Conservation (phyloP, 2,797 vertebrate species). For the Catharus ustulatus region DNA sequence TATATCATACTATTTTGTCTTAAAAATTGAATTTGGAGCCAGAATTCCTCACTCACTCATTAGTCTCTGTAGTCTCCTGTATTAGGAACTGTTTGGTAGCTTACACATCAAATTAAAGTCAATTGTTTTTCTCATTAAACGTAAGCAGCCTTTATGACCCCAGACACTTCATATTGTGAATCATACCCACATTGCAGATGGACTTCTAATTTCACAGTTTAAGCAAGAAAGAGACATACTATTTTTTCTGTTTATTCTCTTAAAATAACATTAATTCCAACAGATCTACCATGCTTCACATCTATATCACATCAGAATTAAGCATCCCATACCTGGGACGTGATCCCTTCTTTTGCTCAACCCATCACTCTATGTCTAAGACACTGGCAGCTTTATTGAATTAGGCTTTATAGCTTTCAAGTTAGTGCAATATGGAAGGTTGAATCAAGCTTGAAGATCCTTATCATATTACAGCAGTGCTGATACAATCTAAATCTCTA, state of each 20-base stretch:
- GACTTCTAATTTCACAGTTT: not conserved
- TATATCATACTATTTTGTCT: not conserved
- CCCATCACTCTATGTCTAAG: not conserved
- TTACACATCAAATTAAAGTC: slow-evolving; percentile 1
- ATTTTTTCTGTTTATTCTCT: not conserved
- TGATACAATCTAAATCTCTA: slow-evolving; percentile 45
- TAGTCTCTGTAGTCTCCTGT: not conserved
- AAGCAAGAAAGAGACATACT: not conserved
- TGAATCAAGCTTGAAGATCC: slow-evolving; percentile 30
- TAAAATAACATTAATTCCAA: not conserved
- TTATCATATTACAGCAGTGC: slow-evolving; percentile 34
- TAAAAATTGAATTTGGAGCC: slow-evolving; percentile 14
- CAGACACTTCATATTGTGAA: not conserved
- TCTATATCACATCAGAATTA: not conserved
- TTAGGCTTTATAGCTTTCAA: slow-evolving; percentile 34
- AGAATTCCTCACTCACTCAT: not conserved
- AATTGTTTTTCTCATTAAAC: not conserved
- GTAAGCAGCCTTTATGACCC: not conserved
- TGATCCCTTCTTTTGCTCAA: not conserved
- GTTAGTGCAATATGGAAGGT: not conserved
- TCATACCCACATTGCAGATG: not conserved
- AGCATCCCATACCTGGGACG: not conserved
- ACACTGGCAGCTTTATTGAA: not conserved
- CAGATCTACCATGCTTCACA: not conserved
- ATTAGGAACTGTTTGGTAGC: not conserved